These are phyloP conservation scores for Serinus canaria DNA, from an alignment of 2,113 vertebrate species.

Conservation along the genomic window DNA sequence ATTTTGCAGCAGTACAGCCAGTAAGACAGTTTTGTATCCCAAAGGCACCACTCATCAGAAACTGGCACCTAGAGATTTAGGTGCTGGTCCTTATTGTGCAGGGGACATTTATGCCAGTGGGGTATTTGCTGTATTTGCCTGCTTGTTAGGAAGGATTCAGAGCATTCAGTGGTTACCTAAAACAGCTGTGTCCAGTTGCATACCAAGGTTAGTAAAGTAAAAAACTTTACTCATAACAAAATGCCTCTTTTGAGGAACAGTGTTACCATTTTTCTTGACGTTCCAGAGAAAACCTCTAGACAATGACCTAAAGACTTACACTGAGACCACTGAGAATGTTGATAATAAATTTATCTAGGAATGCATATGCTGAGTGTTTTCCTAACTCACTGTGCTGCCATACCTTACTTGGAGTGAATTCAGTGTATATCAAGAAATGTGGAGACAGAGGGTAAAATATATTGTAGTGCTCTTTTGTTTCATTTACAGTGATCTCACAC, in stretches of 20 bases:
- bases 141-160: not conserved
- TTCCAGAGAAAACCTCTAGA: not conserved
- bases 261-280: not conserved
- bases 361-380: not conserved
- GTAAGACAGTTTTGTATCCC: not conserved
- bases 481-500: not conserved
- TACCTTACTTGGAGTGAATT: conserved; percentile 39
- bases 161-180: not conserved
- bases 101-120: not conserved
- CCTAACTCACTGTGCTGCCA: not conserved
- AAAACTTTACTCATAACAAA: not conserved
- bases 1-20: not conserved
- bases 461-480: not conserved
- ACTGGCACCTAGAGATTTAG: not conserved
- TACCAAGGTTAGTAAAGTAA: not conserved
- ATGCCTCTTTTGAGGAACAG: not conserved
- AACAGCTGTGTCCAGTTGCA: not conserved
- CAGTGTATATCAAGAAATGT: not conserved
- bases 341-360: conserved; percentile 46
- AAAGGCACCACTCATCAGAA: not conserved
- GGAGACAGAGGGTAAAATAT: not conserved
- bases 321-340: not conserved
- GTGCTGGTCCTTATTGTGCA: not conserved
- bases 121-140: not conserved
- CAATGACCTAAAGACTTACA: not conserved